These are phyloP conservation scores for Myotis findleyi DNA, from an alignment of 2,797 vertebrate species.

Conservation along the genomic window DNA sequence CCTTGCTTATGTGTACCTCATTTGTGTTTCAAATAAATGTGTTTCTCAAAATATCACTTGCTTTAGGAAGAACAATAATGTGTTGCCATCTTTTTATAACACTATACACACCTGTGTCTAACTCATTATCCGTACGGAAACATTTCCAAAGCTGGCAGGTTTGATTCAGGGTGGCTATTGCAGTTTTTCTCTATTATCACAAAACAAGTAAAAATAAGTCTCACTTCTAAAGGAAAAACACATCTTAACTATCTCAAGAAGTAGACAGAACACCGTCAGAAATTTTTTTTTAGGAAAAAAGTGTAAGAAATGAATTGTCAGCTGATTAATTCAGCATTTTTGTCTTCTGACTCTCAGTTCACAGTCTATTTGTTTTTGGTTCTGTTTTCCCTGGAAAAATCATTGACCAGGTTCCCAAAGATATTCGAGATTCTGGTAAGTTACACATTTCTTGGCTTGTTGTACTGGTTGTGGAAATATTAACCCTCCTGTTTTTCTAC, in stretches of 20 bases:
- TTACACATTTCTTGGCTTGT: slow-evolving; percentile 47
- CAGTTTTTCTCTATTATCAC: not conserved
- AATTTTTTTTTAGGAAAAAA: not conserved
- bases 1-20: not conserved
- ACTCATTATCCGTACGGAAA: not conserved
- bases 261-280: not conserved
- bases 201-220: slow-evolving; percentile 27
- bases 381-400: slow-evolving; percentile 53
- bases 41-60: not conserved
- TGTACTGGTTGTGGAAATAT: slow-evolving; percentile 16
- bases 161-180: not conserved
- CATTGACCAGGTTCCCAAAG: slow-evolving; percentile 35
- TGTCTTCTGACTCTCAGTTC: not conserved
- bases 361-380: slow-evolving; percentile 13
- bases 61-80: not conserved
- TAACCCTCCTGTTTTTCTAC: not conserved
- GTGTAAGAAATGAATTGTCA: not conserved
- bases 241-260: not conserved
- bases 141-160: not conserved
- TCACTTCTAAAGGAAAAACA: not conserved
- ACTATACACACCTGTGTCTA: not conserved
- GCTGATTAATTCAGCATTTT: not conserved
- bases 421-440: slow-evolving; percentile 43
- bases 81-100: not conserved
- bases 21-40: not conserved